phyloP scores from a whole-genome alignment of 2,888 invertebrate genomes.

The Polyommatus iphigenia region DNA sequence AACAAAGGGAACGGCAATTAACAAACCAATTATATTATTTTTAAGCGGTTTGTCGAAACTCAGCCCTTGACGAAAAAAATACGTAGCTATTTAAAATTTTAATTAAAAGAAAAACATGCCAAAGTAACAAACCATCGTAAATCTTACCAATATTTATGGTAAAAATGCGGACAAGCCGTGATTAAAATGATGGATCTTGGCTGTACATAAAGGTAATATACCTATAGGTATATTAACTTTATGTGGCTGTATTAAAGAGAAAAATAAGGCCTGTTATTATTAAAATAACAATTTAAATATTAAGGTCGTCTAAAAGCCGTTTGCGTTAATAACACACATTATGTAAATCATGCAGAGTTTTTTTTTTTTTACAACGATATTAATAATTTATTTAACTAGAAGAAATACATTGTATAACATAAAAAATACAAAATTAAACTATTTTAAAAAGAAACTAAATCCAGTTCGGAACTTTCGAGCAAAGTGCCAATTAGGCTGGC shows the following conservation, averaged over 20 bases:
- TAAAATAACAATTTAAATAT: neutral
- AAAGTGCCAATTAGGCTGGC: too few relatives aligned
- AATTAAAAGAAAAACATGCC: neutral
- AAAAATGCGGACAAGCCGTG: neutral
- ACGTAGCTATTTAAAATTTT: neutral
- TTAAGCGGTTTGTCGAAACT: neutral
- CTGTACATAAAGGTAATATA: too few relatives aligned
- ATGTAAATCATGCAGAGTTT: neutral
- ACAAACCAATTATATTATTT: constrained; percentile 11
- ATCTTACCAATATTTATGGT: neutral
- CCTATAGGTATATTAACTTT: too few relatives aligned
- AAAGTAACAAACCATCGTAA: neutral
- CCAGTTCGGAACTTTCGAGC: too few relatives aligned
- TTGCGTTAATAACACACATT: neutral
- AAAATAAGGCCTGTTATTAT: neutral
- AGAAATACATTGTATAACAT: too few relatives aligned
- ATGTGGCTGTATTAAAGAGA: neutral
- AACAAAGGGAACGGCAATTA: neutral
- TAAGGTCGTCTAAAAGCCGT: neutral
- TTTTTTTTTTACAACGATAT: too few relatives aligned
- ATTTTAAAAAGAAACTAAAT: too few relatives aligned
- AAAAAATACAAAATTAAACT: neutral
- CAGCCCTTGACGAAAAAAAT: neutral
- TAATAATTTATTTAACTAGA: too few relatives aligned
- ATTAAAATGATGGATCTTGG: neutral